Conservation (phyloP, 1,140 invertebrate species). For the Heliconius melpomene region DNA sequence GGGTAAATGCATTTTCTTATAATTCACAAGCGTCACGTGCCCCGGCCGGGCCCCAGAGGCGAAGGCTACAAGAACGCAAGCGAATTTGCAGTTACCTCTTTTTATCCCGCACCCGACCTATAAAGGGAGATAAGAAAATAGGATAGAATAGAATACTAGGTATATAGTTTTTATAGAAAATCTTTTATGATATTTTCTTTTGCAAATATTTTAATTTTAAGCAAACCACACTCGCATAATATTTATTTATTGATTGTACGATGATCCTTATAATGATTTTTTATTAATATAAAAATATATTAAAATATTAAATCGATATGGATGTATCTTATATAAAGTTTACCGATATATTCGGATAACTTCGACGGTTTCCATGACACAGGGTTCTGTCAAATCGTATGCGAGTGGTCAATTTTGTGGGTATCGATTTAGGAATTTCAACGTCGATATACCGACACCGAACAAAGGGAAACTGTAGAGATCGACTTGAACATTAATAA, state of each 20-base stretch:
- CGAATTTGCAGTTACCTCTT: constrained; percentile 74
- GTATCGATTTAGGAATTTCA: constrained; percentile 1
- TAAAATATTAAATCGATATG: background rate
- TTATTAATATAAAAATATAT: background rate
- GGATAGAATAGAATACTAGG: constrained; percentile 52
- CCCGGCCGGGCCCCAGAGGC: constrained; percentile 51
- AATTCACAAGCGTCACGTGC: constrained; percentile 76
- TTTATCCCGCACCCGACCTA: constrained; percentile 66
- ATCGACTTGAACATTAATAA: background rate
- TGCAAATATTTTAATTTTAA: background rate
- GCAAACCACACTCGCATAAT: background rate
- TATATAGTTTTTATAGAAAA: background rate
- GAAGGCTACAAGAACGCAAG: constrained; percentile 63
- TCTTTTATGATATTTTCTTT: constrained; percentile 42
- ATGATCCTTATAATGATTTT: background rate
- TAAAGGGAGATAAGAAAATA: constrained; percentile 71
- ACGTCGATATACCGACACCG: background rate
- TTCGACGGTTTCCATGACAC: background rate
- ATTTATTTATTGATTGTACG: background rate
- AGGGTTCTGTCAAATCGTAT: background rate
- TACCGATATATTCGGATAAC: background rate
- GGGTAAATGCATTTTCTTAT: constrained; percentile 79
- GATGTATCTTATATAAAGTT: background rate
- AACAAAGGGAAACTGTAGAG: background rate
- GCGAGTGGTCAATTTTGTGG: constrained; percentile 10